phyloP scores from a whole-genome alignment of 1,140 invertebrate genomes.

The Hypothenemus hampei region DNA sequence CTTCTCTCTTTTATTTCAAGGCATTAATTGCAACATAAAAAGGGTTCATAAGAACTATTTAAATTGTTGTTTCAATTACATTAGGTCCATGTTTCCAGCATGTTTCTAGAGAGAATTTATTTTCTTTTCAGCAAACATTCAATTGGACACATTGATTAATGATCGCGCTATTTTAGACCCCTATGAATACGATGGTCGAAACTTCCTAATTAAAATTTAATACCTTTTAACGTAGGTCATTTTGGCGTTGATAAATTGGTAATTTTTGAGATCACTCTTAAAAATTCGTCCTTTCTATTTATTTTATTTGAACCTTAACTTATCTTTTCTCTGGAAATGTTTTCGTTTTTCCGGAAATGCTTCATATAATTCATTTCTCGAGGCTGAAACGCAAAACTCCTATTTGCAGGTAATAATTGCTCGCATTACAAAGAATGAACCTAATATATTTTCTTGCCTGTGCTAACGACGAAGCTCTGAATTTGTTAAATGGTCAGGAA shows the following conservation, averaged over 20 bases:
- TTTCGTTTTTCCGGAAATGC: too few species aligned
- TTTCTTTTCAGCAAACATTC: slow-evolving; percentile 6
- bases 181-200: slow-evolving; percentile 12
- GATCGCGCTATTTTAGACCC: slow-evolving; percentile 14
- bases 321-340: background rate
- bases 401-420: slow-evolving; percentile 1
- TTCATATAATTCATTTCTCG: too few species aligned
- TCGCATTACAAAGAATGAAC: background rate
- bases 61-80: slow-evolving; percentile 10
- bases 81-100: slow-evolving; percentile 1
- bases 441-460: background rate
- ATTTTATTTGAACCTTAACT: background rate
- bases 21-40: too few species aligned
- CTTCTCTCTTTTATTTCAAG: too few species aligned
- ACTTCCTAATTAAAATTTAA: slow-evolving; percentile 20
- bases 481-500: too few species aligned
- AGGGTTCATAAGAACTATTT: background rate
- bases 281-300: background rate
- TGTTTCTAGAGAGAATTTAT: slow-evolving; percentile 6
- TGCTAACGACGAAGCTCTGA: too few species aligned
- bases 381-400: background rate
- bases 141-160: slow-evolving; percentile 12
- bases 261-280: background rate
- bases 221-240: slow-evolving; percentile 7
- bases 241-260: slow-evolving; percentile 11